Evolutionary conservation across 2,797 vertebrate species (phyloP).

Genomic region (Squalus acanthias): DNA sequence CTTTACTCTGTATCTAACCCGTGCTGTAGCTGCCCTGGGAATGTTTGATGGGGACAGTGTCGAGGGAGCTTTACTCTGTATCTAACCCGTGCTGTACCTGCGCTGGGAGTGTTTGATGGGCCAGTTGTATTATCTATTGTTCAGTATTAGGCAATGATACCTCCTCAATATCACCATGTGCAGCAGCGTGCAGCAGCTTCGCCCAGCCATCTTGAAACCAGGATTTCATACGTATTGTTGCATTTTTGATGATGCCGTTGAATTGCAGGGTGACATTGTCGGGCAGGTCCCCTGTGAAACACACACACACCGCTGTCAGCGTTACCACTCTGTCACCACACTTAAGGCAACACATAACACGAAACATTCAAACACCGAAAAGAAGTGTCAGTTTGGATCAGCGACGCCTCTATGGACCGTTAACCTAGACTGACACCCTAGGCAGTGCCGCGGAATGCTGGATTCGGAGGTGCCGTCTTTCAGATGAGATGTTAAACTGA

Average conservation of each 20-base stretch:
- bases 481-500: background rate
- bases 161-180: slow-evolving; percentile 50
- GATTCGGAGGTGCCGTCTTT: background rate
- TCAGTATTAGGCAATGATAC: slow-evolving; percentile 39
- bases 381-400: background rate
- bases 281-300: slow-evolving; percentile 50
- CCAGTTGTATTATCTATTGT: background rate
- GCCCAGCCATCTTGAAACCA: slow-evolving; percentile 59
- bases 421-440: background rate
- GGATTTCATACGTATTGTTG: slow-evolving; percentile 48
- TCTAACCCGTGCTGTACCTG: background rate
- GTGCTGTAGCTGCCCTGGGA: background rate
- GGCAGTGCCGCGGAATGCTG: background rate
- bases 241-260: slow-evolving; percentile 52
- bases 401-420: background rate
- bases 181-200: slow-evolving; percentile 53
- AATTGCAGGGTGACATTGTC: slow-evolving; percentile 49
- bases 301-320: background rate
- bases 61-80: background rate
- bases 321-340: background rate
- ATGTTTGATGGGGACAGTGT: background rate
- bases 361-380: background rate
- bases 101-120: background rate
- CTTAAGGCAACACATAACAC: background rate
- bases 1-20: background rate